Evolutionary conservation across 1,140 invertebrate species (phyloP).

Genomic region (Phymastichus coffea): DNA sequence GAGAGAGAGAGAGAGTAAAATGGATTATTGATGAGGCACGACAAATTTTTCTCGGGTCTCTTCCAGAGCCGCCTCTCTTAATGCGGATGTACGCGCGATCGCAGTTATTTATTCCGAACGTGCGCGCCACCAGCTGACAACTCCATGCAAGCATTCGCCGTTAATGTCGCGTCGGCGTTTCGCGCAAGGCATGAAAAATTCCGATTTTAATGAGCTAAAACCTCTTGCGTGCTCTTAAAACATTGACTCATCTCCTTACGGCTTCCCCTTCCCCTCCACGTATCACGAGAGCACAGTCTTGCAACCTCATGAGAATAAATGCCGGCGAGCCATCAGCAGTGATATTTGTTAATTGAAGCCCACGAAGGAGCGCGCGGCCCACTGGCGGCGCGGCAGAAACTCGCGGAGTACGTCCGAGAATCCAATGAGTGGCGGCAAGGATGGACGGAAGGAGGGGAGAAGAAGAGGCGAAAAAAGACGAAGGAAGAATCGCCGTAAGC

Average conservation of each 20-base stretch:
- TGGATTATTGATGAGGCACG: conserved; percentile 16
- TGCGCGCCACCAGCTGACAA: too few species aligned
- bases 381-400: conserved; percentile 4
- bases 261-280: not conserved
- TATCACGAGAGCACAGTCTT: not conserved
- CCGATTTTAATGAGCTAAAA: too few species aligned
- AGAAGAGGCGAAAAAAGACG: conserved; percentile 37
- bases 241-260: too few species aligned
- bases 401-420: conserved; percentile 27
- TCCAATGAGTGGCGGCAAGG: conserved; percentile 17
- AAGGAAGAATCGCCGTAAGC: conserved; percentile 40
- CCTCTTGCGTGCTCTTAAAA: too few species aligned
- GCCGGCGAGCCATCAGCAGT: not conserved
- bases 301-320: not conserved
- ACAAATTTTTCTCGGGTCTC: too few species aligned
- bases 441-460: conserved; percentile 14
- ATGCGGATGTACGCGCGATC: too few species aligned
- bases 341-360: conserved; percentile 12
- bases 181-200: too few species aligned
- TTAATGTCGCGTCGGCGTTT: too few species aligned
- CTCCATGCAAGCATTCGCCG: too few species aligned
- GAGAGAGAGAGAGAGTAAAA: conserved; percentile 7
- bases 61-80: too few species aligned
- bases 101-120: too few species aligned
- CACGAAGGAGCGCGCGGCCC: conserved; percentile 7